Evolutionary conservation across 2,888 invertebrate species (phyloP).

Genomic region (Caenorhabditis afra): DNA sequence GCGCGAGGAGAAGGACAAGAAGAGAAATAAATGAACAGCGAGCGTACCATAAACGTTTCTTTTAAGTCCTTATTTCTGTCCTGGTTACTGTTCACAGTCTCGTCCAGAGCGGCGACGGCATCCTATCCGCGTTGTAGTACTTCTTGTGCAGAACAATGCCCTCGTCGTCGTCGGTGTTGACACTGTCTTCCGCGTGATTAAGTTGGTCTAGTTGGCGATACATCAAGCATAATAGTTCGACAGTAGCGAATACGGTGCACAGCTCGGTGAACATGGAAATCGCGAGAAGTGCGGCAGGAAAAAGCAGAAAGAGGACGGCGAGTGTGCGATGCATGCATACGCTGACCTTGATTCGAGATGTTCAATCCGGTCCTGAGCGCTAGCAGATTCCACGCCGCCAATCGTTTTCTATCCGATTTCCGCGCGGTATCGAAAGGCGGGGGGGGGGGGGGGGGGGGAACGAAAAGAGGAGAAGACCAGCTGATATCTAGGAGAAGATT

Average conservation of each 20-base stretch:
- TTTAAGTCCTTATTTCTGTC: constrained; percentile 1
- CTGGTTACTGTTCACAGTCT: constrained; percentile 26
- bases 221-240: constrained; percentile 46
- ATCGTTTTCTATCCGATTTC: constrained; percentile 53
- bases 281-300: not conserved
- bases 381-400: constrained; percentile 34
- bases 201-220: constrained; percentile 46
- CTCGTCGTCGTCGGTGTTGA: constrained; percentile 36
- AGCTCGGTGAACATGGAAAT: constrained; percentile 48
- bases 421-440: not conserved
- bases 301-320: constrained; percentile 32
- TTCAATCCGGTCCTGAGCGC: constrained; percentile 55
- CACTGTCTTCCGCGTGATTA: constrained; percentile 21
- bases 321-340: constrained; percentile 33
- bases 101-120: constrained; percentile 38
- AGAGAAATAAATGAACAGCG: constrained; percentile 29
- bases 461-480: constrained; percentile 39
- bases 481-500: constrained; percentile 37
- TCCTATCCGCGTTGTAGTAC: constrained; percentile 44
- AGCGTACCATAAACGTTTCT: constrained; percentile 20
- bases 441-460: no score
- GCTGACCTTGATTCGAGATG: constrained; percentile 55
- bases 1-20: constrained; percentile 27
- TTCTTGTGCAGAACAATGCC: constrained; percentile 50
- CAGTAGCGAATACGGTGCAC: constrained; percentile 56